Percentiles rank a stretch among this genome's conserved stretches.
phyloP scores from a whole-genome alignment of 37 sponge, comb jelly and placozoan genomes.

The Chondrosia reniformis region DNA sequence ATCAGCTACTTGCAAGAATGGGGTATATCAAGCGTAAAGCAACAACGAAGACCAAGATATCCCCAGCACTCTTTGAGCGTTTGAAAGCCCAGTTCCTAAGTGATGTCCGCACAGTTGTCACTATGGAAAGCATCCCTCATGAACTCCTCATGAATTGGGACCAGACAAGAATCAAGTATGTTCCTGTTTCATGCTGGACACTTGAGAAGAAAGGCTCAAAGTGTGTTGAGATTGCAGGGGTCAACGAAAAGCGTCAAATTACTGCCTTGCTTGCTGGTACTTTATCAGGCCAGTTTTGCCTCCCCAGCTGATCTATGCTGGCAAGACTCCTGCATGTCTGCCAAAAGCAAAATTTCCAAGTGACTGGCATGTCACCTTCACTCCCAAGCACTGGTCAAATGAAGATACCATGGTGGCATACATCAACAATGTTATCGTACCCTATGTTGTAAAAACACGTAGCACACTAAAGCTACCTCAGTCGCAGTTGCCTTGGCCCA shows the following conservation, averaged over 20 bases:
- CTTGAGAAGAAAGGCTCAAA: conserved; percentile 33
- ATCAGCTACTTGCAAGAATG: conserved; percentile 21
- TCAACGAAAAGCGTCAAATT: conserved; percentile 23
- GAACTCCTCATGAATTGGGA: conserved; percentile 40
- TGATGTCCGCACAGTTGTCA: conserved; percentile 15
- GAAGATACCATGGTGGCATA: conserved; percentile 7
- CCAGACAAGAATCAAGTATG: conserved; percentile 33
- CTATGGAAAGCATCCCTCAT: conserved; percentile 37
- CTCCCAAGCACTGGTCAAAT: conserved; percentile 36
- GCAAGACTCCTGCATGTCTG: conserved; percentile 30
- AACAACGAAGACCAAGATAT: conserved; percentile 17
- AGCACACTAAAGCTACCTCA: background rate
- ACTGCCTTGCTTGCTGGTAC: conserved; percentile 39
- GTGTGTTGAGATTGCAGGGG: conserved; percentile 27
- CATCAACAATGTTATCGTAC: background rate
- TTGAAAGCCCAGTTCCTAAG: conserved; percentile 12
- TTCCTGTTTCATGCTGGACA: conserved; percentile 44
- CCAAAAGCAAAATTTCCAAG: conserved; percentile 6
- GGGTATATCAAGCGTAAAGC: conserved; percentile 25
- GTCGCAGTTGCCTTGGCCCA: background rate
- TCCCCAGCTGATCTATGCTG: conserved; percentile 29
- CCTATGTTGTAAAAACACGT: background rate
- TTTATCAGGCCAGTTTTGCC: conserved; percentile 33
- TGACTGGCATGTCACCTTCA: conserved; percentile 33
- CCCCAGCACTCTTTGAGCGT: conserved; percentile 2